Evolutionary conservation across 2,888 invertebrate species (phyloP).

Genomic region (Sepiola atlantica): DNA sequence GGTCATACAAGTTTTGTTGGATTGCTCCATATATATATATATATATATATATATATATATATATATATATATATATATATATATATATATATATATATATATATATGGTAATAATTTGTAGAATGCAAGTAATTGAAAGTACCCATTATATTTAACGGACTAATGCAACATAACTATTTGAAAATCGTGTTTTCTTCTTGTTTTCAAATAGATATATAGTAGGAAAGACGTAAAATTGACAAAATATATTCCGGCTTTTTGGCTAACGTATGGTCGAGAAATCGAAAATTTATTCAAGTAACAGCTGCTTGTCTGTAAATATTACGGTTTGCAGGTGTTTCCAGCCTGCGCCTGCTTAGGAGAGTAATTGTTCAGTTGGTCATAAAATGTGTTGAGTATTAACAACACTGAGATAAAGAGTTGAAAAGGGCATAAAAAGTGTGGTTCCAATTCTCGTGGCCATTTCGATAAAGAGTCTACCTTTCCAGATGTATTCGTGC

Average conservation of each 20-base stretch:
- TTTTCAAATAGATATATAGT: no score
- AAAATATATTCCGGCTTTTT: background rate
- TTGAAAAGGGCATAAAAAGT: background rate
- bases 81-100: no score
- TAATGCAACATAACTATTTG: background rate
- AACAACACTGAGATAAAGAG: background rate
- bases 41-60: no score
- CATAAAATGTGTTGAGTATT: background rate
- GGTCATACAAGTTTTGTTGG: no score
- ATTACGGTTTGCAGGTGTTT: constrained; percentile 17
- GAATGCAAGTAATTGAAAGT: no score
- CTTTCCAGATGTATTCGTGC: background rate
- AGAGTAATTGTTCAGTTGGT: background rate
- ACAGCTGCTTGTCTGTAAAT: background rate
- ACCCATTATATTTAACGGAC: background rate
- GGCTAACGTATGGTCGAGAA: background rate
- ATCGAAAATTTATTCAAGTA: background rate
- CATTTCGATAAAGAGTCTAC: background rate
- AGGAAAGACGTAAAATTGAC: background rate
- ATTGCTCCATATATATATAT: no score
- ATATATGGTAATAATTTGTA: no score
- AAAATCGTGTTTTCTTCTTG: background rate
- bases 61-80: no score
- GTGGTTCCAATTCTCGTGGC: background rate
- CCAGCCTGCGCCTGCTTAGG: background rate